Evolutionary conservation across 2,113 vertebrate species (phyloP), one percentile per base, ranked within the genome.

Genomic region (Oxyruncus cristatus): DNA sequence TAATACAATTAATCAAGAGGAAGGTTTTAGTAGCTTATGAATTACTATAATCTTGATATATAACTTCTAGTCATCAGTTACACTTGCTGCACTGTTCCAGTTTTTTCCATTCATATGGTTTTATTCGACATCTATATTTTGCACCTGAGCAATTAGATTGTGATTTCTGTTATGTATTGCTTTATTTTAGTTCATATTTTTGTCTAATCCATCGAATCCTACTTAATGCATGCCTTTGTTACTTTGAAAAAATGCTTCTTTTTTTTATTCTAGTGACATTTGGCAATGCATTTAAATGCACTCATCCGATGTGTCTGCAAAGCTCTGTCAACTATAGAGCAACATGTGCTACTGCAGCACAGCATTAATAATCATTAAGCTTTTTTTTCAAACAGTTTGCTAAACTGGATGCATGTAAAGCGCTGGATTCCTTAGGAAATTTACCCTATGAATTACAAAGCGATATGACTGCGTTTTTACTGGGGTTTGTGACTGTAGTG

Each of bases 1-100:
- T 88, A 95, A 83, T 88, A 41, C 56, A 95, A 53, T 96, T 95
- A 92, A 95, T 95, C 90, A 95, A 85, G 59, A 61, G 58, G 83
- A 93, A 75, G 46, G 26, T 67, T 93, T 93, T 94, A 93, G 72
- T 80, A 92, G 83, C 59, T 89, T 92, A 78, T 93, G 61, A 94
- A 89, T 93, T 93, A 61, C 42, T 93, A 33, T 93, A 26, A 66
- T 92, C 88, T 92, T 94, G 78, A 67, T 92, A 81, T 77, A 85
- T 96, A 83, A 88, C 47, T 88, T 94, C 50, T 63, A 85, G 35
- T 80, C 63, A 84, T 93, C 62, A 65, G 56, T 94, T 92, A 82
- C 62, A 41, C 22, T 93, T 77, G 39, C 68, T 80, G 32, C 42
- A 67, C 47, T 3, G 5, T 90, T 74, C 27, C 59, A 59, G 1